A percentile compares a stretch with the other conserved stretches of the same genome.
These are phyloP conservation scores for Molossus molossus DNA, from an alignment of 2,797 vertebrate genomes.

Conservation along the genomic window DNA sequence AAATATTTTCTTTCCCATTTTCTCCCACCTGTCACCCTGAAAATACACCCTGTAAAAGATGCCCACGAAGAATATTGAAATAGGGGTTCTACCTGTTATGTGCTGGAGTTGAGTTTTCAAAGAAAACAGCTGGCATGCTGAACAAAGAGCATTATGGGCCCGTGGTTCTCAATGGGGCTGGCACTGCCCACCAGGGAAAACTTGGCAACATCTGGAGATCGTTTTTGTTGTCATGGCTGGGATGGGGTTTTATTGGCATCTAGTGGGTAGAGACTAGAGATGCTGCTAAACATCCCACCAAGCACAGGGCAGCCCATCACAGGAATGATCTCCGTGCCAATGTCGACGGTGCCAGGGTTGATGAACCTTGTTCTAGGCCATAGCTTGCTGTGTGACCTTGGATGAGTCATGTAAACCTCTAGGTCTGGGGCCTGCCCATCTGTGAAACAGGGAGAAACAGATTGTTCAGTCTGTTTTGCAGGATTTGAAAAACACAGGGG, in stretches of 20 bases:
- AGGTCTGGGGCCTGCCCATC: not conserved
- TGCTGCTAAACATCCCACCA: not conserved
- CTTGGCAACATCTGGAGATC: not conserved
- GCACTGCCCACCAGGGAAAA: not conserved
- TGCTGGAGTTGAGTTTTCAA: not conserved
- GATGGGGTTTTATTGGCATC: not conserved
- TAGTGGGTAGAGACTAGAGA: not conserved
- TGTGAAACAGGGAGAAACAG: not conserved
- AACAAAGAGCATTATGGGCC: not conserved
- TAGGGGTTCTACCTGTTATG: not conserved
- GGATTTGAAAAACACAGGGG: not conserved
- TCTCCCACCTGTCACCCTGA: not conserved
- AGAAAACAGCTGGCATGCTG: not conserved
- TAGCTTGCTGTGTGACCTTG: not conserved
- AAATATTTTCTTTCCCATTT: constrained; percentile 67
- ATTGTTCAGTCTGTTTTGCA: not conserved
- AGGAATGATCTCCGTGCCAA: fast-evolving
- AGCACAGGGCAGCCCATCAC: too few relatives aligned
- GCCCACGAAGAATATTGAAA: constrained; percentile 21
- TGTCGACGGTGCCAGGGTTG: fast-evolving
- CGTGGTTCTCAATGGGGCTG: not conserved
- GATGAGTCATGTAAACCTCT: not conserved
- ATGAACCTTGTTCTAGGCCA: not conserved
- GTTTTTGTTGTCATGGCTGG: not conserved
- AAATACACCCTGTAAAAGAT: not conserved